Conservation (phyloP, 2,888 invertebrate species). For the Meganola albula region DNA sequence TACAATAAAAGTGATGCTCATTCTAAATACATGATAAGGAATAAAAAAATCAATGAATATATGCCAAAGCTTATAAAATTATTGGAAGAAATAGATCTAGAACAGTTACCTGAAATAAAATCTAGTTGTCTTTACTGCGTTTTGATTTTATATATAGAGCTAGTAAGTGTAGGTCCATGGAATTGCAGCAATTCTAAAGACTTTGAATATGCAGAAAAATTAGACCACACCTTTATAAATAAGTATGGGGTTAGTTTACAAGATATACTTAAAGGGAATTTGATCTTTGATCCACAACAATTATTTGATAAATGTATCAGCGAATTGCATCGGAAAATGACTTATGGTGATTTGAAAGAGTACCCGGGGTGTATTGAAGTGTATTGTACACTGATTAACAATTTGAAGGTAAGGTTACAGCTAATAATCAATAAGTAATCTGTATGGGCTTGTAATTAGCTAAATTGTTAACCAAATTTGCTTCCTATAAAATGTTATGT, state of each 20-base stretch:
- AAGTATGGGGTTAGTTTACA: slow-evolving; percentile 37
- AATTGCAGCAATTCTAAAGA: slow-evolving; percentile 34
- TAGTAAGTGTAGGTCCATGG: slow-evolving; percentile 44
- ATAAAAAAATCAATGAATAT: slow-evolving; percentile 34
- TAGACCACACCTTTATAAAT: slow-evolving; percentile 41
- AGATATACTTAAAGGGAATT: slow-evolving; percentile 27
- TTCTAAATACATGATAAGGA: slow-evolving; percentile 43
- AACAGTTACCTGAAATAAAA: slow-evolving; percentile 23
- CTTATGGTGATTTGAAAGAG: slow-evolving; percentile 46
- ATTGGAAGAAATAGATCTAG: slow-evolving; percentile 37
- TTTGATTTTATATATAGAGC: slow-evolving; percentile 48
- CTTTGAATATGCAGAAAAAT: slow-evolving; percentile 33
- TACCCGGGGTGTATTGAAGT: slow-evolving; percentile 57
- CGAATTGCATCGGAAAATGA: slow-evolving; percentile 48
- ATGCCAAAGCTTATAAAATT: slow-evolving; percentile 36
- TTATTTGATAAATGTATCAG: slow-evolving; percentile 53
- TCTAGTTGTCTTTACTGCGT: slow-evolving; percentile 38
- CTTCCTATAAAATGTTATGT: no score
- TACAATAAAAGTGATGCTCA: slow-evolving; percentile 44
- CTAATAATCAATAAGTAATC: no score
- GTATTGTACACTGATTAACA: slow-evolving; percentile 41
- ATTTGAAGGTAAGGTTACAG: slow-evolving; percentile 40
- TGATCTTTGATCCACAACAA: slow-evolving; percentile 41
- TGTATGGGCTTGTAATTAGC: no score
- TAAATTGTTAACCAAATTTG: no score